These are phyloP conservation scores for Copidosoma aretas DNA, from an alignment of 2,888 invertebrate species.

Conservation along the genomic window DNA sequence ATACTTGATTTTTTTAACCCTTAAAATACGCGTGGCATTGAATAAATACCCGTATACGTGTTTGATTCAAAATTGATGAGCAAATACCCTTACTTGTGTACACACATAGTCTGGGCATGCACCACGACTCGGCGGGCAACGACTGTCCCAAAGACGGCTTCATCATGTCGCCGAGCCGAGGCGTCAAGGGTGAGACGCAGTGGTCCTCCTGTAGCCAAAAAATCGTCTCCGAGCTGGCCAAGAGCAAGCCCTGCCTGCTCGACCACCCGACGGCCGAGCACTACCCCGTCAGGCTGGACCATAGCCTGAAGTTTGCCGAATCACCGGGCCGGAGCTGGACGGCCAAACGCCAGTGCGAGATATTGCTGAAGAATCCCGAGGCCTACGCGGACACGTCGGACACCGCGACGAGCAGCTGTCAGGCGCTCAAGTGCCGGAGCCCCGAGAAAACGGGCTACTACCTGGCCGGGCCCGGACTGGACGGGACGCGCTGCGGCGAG, in stretches of 20 bases:
- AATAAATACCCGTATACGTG: too few relatives aligned
- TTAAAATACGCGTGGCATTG: too few relatives aligned
- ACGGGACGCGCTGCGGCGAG: slow-evolving; percentile 77
- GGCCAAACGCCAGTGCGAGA: slow-evolving; percentile 78
- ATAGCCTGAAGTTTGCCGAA: slow-evolving; percentile 66
- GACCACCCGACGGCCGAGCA: slow-evolving; percentile 70
- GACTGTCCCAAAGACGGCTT: slow-evolving; percentile 77
- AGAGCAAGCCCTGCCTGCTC: slow-evolving; percentile 65
- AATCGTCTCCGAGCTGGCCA: slow-evolving; percentile 65
- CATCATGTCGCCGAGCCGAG: slow-evolving; percentile 83
- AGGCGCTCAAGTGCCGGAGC: slow-evolving; percentile 74
- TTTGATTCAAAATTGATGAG: too few relatives aligned
- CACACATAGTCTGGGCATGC: slow-evolving; percentile 74
- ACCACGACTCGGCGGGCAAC: slow-evolving; percentile 78
- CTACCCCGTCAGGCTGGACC: too few relatives aligned
- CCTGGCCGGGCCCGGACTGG: slow-evolving; percentile 82
- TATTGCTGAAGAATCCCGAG: slow-evolving; percentile 73
- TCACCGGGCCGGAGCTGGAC: slow-evolving; percentile 76
- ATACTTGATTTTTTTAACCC: too few relatives aligned
- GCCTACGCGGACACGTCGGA: slow-evolving; percentile 65
- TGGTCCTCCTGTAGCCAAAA: slow-evolving; percentile 81
- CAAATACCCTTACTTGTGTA: neutral
- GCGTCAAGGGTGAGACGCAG: slow-evolving; percentile 75
- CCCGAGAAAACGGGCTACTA: slow-evolving; percentile 78
- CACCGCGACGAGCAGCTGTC: slow-evolving; percentile 64